Evolutionary conservation across 2,113 vertebrate genomes (phyloP).

Genomic region (Turdus rufiventris): DNA sequence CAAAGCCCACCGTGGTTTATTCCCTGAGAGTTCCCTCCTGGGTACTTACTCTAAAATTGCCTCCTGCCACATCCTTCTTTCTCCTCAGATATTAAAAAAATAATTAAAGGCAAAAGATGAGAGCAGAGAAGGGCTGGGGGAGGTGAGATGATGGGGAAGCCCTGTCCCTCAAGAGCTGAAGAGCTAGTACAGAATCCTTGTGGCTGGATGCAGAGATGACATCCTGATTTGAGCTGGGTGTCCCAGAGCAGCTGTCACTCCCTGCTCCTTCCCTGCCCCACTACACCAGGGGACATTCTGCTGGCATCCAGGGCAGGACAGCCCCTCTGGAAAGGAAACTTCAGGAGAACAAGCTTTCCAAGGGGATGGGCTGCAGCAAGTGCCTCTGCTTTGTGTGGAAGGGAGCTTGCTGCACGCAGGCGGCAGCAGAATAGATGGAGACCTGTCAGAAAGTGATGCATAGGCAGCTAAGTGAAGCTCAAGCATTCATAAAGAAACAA

Average conservation of each 20-base stretch:
- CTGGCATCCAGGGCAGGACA: not conserved
- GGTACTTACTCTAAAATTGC: not conserved
- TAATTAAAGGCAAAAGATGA: not conserved
- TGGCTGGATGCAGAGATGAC: not conserved
- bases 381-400: not conserved
- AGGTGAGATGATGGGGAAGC: not conserved
- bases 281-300: not conserved
- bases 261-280: not conserved
- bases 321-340: not conserved
- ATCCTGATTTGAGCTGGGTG: not conserved
- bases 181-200: not conserved
- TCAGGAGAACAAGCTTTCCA: not conserved
- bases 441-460: conserved; percentile 66
- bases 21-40: not conserved
- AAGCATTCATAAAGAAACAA: conserved; percentile 69
- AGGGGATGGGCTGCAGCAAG: not conserved
- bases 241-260: not conserved
- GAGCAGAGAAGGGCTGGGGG: not conserved
- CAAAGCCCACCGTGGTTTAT: not conserved
- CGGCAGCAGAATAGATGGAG: conserved; percentile 60
- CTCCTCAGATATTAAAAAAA: not conserved
- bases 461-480: conserved; percentile 65
- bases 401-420: conserved; percentile 3
- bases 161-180: not conserved
- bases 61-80: not conserved